Percentiles rank a stretch among this genome's conserved stretches.
phyloP scores from a whole-genome alignment of 2,888 invertebrate species.

The Sepioteuthis lessoniana region DNA sequence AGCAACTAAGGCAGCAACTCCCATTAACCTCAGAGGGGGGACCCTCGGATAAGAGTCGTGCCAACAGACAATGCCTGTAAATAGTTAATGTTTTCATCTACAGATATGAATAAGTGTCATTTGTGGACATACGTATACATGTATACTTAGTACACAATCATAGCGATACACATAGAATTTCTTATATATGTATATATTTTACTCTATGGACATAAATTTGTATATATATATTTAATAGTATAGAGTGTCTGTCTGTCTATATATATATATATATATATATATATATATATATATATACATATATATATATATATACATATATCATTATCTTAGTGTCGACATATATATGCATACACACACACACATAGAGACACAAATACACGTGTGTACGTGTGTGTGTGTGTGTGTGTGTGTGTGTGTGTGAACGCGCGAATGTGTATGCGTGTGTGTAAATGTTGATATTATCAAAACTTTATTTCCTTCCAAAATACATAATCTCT shows the following conservation, averaged over 20 bases:
- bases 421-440: not conserved
- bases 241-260: not conserved
- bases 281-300: not conserved
- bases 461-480: not conserved
- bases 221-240: not conserved
- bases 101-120: not conserved
- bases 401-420: not conserved
- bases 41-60: not conserved
- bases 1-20: not conserved
- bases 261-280: not conserved
- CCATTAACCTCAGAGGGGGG: not conserved
- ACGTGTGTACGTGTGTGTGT: not conserved
- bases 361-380: too few species aligned
- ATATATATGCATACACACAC: too few species aligned
- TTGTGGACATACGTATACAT: not conserved
- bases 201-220: not conserved
- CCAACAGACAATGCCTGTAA: not conserved
- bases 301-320: not conserved
- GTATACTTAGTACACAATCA: not conserved
- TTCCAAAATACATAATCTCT: too few species aligned
- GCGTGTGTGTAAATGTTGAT: not conserved
- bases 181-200: not conserved
- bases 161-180: not conserved
- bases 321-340: too few species aligned
- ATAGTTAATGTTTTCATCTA: constrained; percentile 33